Evolutionary conservation across 2,113 vertebrate genomes (phyloP).

Genomic region (Hipposideros armiger): DNA sequence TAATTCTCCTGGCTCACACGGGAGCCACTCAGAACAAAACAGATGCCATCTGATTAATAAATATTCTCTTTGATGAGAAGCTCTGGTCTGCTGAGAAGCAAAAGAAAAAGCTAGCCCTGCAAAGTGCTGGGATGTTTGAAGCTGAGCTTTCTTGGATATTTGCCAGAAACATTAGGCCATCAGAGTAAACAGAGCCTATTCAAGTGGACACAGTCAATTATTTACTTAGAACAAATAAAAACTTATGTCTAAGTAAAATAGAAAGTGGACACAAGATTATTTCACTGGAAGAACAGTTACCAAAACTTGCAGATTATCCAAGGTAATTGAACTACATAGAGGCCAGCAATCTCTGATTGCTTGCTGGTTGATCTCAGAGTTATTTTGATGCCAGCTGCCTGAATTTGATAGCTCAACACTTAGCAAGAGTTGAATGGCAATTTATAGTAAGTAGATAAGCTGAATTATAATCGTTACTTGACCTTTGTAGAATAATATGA

Average conservation of each 20-base stretch:
- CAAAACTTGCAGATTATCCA: neutral
- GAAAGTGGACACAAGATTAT: conserved; percentile 42
- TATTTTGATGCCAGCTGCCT: neutral
- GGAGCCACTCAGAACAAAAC: conserved; percentile 26
- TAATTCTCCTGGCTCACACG: conserved; percentile 18
- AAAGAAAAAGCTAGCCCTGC: conserved; percentile 28
- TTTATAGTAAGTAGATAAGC: conserved; percentile 11
- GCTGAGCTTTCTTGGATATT: neutral
- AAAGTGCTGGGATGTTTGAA: neutral
- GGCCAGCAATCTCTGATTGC: neutral
- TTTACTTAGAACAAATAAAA: conserved; percentile 52
- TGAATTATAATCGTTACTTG: neutral
- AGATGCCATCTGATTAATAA: conserved; percentile 38
- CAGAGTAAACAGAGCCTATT: neutral
- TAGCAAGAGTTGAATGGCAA: neutral
- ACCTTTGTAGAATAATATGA: neutral
- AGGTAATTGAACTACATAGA: neutral
- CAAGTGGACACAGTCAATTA: neutral
- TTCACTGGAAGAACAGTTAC: neutral
- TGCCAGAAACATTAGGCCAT: conserved; percentile 32
- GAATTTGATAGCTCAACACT: neutral
- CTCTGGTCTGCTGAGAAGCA: conserved; percentile 39
- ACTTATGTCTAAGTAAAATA: conserved; percentile 27
- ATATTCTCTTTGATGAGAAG: conserved; percentile 41
- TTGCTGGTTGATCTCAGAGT: neutral